phyloP scores from a whole-genome alignment of 2,113 vertebrate genomes.

The Sminthopsis crassicaudata region DNA sequence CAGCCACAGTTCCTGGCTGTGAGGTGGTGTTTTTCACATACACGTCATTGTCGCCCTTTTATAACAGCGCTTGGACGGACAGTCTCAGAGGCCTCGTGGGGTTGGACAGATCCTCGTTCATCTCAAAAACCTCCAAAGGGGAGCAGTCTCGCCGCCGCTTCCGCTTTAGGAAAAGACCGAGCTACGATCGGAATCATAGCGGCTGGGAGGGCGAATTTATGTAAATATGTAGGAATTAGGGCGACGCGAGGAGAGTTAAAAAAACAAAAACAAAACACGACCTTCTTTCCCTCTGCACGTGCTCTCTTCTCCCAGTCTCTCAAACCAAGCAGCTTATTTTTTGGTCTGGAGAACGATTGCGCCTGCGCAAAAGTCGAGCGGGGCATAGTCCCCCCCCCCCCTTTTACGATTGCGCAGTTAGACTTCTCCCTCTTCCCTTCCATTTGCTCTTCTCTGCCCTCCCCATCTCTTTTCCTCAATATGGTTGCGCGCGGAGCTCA shows the following conservation, averaged over 20 bases:
- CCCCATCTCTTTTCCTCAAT: neutral
- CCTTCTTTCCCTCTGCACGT: neutral
- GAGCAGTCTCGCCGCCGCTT: no score
- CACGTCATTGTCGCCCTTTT: no score
- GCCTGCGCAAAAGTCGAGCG: neutral
- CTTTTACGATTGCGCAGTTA: neutral
- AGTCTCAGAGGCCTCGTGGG: no score
- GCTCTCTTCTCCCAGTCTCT: neutral
- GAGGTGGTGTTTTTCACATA: no score
- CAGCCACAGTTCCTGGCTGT: no score
- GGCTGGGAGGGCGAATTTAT: neutral
- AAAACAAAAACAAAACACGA: no score
- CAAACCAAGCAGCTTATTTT: neutral
- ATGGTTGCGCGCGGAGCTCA: neutral
- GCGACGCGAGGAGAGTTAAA: no score
- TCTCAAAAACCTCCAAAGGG: neutral
- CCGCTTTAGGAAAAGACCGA: neutral
- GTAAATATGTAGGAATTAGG: neutral
- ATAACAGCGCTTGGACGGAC: no score
- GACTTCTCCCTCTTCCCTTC: neutral
- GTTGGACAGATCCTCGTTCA: neutral
- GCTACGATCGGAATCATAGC: neutral
- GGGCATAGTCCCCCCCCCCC: no score
- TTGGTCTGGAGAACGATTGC: neutral
- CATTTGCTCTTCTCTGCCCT: neutral